Evolutionary conservation across 2,888 invertebrate species (phyloP).

Genomic region (Eucera pruinosa): DNA sequence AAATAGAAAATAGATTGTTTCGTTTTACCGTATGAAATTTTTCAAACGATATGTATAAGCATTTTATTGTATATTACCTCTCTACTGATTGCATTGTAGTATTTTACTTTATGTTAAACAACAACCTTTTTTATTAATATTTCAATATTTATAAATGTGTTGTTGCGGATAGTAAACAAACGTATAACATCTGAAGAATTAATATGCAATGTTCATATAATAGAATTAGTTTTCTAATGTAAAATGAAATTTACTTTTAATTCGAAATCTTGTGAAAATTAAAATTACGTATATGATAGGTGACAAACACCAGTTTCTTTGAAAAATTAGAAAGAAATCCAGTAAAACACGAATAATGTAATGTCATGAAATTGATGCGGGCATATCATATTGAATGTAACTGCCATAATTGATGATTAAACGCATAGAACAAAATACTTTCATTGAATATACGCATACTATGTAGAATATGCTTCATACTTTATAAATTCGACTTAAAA

Average conservation of each 20-base stretch:
- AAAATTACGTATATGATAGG: constrained; percentile 17
- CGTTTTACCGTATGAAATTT: not conserved
- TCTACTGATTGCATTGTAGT: not conserved
- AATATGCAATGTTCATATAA: constrained; percentile 6
- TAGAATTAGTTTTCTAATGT: constrained; percentile 4
- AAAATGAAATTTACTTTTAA: constrained; percentile 28
- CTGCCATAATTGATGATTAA: constrained; percentile 48
- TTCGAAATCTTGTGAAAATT: not conserved
- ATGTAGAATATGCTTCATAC: constrained; percentile 31
- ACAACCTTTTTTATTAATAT: constrained; percentile 8
- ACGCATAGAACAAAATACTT: constrained; percentile 10
- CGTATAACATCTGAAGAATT: not conserved
- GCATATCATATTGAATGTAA: constrained; percentile 48
- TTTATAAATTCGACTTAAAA: constrained; percentile 28
- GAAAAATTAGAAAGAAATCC: not conserved
- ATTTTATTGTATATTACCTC: too few relatives aligned
- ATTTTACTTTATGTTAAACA: not conserved
- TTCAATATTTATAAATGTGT: too few relatives aligned
- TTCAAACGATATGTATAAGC: too few relatives aligned
- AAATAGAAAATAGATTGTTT: not conserved
- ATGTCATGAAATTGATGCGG: constrained; percentile 36
- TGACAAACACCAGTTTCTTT: constrained; percentile 4
- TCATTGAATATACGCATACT: constrained; percentile 28
- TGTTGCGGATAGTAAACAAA: not conserved
- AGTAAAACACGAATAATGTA: constrained; percentile 20